Percentiles rank a stretch among this genome's conserved stretches.
phyloP scores from a whole-genome alignment of 2,113 vertebrate species.

The Thunnus maccoyii region DNA sequence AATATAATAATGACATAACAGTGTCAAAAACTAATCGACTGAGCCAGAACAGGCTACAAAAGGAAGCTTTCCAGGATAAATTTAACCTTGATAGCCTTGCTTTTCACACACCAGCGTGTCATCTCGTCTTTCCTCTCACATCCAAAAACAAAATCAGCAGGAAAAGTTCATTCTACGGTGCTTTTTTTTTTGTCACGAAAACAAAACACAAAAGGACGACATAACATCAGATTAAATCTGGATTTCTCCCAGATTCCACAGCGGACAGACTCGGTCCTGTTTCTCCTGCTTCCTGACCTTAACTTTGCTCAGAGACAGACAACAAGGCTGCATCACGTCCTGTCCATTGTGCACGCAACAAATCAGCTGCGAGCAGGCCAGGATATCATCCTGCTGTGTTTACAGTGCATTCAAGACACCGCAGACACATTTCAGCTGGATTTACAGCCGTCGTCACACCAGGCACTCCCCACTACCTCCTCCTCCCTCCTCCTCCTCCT shows the following conservation, averaged over 20 bases:
- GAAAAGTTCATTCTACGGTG: too few species aligned
- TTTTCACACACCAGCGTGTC: too few species aligned
- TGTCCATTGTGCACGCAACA: background rate
- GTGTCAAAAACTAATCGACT: too few species aligned
- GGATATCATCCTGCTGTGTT: conserved; percentile 20
- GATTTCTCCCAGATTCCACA: too few species aligned
- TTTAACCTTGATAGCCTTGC: background rate
- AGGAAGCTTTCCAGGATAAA: too few species aligned
- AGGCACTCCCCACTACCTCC: background rate
- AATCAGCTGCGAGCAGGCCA: background rate
- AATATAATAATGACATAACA: too few species aligned
- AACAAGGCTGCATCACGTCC: background rate
- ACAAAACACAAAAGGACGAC: too few species aligned
- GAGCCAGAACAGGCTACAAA: too few species aligned
- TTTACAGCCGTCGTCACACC: conserved; percentile 18
- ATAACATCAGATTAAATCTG: too few species aligned
- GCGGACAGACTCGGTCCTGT: background rate
- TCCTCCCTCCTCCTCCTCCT: background rate
- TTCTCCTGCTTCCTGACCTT: conserved; percentile 24
- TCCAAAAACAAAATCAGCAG: too few species aligned
- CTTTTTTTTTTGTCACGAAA: too few species aligned
- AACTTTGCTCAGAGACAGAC: background rate
- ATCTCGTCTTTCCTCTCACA: background rate
- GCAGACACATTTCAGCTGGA: background rate
- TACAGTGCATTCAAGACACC: background rate